Percentiles rank a stretch among this genome's conserved stretches.
These are phyloP conservation scores for Takifugu flavidus DNA, from an alignment of 2,113 vertebrate species.

Conservation along the genomic window DNA sequence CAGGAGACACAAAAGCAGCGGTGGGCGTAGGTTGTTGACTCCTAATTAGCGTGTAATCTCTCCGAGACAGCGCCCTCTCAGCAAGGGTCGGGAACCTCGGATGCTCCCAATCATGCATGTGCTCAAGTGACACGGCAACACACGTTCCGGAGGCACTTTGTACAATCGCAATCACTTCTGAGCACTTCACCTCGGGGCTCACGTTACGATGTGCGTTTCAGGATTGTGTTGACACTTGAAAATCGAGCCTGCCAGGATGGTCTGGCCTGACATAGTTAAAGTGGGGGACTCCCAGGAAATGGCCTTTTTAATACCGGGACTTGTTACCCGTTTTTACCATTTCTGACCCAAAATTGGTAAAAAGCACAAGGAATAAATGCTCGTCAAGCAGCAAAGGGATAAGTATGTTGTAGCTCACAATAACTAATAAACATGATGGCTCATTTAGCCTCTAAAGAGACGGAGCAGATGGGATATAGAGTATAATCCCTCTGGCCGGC, in stretches of 20 bases:
- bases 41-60: conserved; percentile 40
- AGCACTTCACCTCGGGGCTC: conserved; percentile 40
- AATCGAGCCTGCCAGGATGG: background rate
- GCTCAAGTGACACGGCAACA: conserved; percentile 27
- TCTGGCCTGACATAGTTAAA: conserved; percentile 1
- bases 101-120: conserved; percentile 28
- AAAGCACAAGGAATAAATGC: too few species aligned
- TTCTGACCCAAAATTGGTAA: too few species aligned
- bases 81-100: conserved; percentile 23
- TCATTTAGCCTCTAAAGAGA: background rate
- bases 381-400: background rate
- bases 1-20: conserved; percentile 20
- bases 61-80: conserved; percentile 12
- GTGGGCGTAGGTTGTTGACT: conserved; percentile 19
- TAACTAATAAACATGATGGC: background rate
- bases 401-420: too few species aligned
- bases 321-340: too few species aligned
- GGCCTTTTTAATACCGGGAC: background rate
- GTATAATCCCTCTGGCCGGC: too few species aligned
- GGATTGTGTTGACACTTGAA: conserved; percentile 15
- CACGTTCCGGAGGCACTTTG: conserved; percentile 34
- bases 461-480: too few species aligned
- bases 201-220: conserved; percentile 34
- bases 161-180: conserved; percentile 45
- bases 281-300: background rate